phyloP scores from a whole-genome alignment of 2,113 vertebrate species.

The Cheilinus undulatus region DNA sequence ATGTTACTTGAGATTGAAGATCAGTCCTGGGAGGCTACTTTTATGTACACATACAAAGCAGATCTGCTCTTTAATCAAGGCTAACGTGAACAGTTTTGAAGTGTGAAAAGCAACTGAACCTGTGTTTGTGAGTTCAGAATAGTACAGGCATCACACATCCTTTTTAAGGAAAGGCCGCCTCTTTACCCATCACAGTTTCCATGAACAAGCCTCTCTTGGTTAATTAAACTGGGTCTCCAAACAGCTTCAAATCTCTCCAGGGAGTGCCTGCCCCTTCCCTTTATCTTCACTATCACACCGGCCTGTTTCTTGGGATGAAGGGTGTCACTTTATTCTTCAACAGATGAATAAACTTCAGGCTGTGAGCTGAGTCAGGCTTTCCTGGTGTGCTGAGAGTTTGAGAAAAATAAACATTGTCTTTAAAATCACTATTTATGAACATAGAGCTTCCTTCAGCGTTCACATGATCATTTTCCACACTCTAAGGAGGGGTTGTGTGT shows the following conservation, averaged over 20 bases:
- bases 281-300: constrained; percentile 56
- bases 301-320: constrained; percentile 54
- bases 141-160: constrained; percentile 49
- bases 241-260: constrained; percentile 72
- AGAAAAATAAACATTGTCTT: too few relatives aligned
- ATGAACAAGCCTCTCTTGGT: constrained; percentile 83
- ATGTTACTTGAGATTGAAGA: constrained; percentile 8
- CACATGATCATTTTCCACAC: constrained; percentile 35
- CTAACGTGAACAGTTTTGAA: constrained; percentile 10
- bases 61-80: not conserved
- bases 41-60: too few relatives aligned
- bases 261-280: constrained; percentile 62
- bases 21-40: not conserved
- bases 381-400: not conserved
- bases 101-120: constrained; percentile 30
- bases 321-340: constrained; percentile 37
- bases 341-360: constrained; percentile 28
- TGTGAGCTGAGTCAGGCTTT: constrained; percentile 21
- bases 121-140: constrained; percentile 70
- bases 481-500: constrained; percentile 3
- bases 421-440: constrained; percentile 46
- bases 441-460: constrained; percentile 24
- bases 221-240: constrained; percentile 83
- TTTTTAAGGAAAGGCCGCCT: constrained; percentile 57
- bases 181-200: constrained; percentile 77